These are phyloP conservation scores for Catocala nupta DNA, from an alignment of 2,888 invertebrate genomes.

Conservation along the genomic window DNA sequence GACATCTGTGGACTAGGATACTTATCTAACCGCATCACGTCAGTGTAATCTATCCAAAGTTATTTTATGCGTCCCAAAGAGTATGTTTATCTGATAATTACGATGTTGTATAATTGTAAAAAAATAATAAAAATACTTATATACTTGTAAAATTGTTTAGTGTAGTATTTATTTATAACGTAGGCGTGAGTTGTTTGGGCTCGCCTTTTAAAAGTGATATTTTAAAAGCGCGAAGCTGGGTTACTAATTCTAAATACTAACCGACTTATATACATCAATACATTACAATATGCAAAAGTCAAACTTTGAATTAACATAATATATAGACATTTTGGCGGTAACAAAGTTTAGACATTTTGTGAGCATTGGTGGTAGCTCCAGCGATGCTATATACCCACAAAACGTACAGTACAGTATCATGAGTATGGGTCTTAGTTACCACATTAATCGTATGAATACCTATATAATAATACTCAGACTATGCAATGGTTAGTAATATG, in stretches of 20 bases:
- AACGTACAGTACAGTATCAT: conserved; percentile 42
- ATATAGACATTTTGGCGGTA: conserved; percentile 55
- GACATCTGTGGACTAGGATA: conserved; percentile 34
- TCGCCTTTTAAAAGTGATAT: conserved; percentile 82
- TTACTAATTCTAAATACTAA: conserved; percentile 75
- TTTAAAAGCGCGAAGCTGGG: conserved; percentile 80
- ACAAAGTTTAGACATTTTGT: conserved; percentile 84
- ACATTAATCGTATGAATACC: conserved; percentile 58
- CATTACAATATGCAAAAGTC: conserved; percentile 72
- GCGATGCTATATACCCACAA: conserved; percentile 19
- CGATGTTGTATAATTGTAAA: conserved; percentile 85
- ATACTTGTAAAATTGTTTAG: conserved; percentile 84
- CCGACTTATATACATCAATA: conserved; percentile 57
- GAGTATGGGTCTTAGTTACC: conserved; percentile 70
- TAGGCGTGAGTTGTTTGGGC: conserved; percentile 68
- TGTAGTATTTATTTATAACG: conserved; percentile 83
- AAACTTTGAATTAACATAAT: conserved; percentile 74
- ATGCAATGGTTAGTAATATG: conserved; percentile 69
- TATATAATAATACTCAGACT: conserved; percentile 72
- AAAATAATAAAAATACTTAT: conserved; percentile 83
- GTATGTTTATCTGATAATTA: conserved; percentile 80
- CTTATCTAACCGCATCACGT: conserved; percentile 38
- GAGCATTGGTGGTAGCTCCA: conserved; percentile 47
- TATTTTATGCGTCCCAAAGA: conserved; percentile 84
- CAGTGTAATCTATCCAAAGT: conserved; percentile 79